phyloP scores from a whole-genome alignment of 2,888 invertebrate species.

The Ochlodes sylvanus region DNA sequence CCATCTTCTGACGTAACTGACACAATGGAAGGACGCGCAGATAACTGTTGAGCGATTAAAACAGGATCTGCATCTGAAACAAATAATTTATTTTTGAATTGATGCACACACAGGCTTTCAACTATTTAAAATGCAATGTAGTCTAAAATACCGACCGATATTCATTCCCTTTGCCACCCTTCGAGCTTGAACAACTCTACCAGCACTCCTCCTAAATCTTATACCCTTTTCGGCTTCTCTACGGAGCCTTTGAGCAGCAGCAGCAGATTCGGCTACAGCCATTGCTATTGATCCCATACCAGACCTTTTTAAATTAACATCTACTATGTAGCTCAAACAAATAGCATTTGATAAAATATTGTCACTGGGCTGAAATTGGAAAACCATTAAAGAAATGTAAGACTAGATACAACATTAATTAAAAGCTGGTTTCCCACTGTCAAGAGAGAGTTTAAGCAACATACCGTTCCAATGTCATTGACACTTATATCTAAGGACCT shows the following conservation, averaged over 20 bases:
- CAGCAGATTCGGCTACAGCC: constrained; percentile 77
- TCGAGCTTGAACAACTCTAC: constrained; percentile 75
- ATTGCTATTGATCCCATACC: constrained; percentile 76
- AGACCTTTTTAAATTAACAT: constrained; percentile 75
- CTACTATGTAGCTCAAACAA: constrained; percentile 74
- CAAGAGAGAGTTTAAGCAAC: constrained; percentile 38
- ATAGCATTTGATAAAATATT: constrained; percentile 73
- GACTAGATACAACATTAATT: not conserved
- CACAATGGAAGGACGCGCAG: constrained; percentile 79
- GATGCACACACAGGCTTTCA: not conserved
- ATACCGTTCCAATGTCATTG: constrained; percentile 77
- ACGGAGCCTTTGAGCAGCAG: constrained; percentile 72
- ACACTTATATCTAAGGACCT: constrained; percentile 78
- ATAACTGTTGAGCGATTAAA: constrained; percentile 76
- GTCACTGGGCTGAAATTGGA: constrained; percentile 69
- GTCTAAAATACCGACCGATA: constrained; percentile 60
- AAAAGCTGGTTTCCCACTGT: not conserved
- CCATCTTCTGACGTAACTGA: constrained; percentile 80
- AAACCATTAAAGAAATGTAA: not conserved
- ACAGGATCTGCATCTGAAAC: constrained; percentile 81
- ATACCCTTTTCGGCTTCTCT: constrained; percentile 78
- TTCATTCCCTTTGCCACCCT: constrained; percentile 79
- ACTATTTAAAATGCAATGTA: not conserved
- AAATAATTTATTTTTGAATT: constrained; percentile 10
- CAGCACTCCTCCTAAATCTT: constrained; percentile 74